These are phyloP conservation scores for Chrysodeixis includens DNA, from an alignment of 2,888 invertebrate species.

Conservation along the genomic window DNA sequence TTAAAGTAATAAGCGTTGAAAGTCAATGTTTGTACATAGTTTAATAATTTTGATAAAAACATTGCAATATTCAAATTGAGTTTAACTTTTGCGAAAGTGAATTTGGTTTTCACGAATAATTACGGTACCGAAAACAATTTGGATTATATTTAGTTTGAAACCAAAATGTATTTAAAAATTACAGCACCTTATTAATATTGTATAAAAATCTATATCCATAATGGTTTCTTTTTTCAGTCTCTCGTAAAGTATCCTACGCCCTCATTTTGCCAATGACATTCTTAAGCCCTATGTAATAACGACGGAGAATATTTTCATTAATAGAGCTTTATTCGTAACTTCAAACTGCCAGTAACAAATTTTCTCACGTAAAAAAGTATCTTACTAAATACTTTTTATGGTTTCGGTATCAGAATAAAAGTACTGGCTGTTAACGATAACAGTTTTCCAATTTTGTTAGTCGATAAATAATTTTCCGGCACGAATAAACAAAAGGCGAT, in stretches of 20 bases:
- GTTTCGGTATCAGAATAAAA: neutral
- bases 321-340: neutral
- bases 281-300: neutral
- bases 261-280: neutral
- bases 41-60: conserved; percentile 6
- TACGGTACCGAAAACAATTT: neutral
- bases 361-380: conserved; percentile 1
- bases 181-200: too few species aligned
- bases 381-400: neutral
- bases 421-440: neutral
- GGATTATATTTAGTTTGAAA: neutral
- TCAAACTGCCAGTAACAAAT: neutral
- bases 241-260: neutral
- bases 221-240: neutral
- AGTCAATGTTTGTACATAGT: conserved; percentile 12
- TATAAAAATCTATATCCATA: neutral
- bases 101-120: neutral
- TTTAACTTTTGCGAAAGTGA: neutral
- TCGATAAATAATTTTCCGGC: neutral
- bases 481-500: neutral
- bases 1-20: conserved; percentile 27
- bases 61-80: neutral
- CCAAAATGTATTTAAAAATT: too few species aligned
- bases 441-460: neutral
- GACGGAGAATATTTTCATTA: conserved; percentile 1